Evolutionary conservation across 2,888 invertebrate genomes (phyloP).

Genomic region (Thereva unica): DNA sequence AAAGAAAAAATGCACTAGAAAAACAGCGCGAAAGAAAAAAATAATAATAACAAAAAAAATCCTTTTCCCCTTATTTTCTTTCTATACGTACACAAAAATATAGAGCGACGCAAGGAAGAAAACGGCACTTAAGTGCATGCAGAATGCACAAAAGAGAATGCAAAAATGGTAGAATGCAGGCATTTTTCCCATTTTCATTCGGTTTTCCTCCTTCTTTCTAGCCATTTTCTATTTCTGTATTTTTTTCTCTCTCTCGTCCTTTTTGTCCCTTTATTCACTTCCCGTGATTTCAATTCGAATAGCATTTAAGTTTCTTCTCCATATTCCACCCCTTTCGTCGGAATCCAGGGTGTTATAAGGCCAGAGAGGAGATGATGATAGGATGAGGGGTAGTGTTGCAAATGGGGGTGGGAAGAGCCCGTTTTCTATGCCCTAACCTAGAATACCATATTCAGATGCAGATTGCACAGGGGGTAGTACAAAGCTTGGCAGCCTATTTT

Average conservation of each 20-base stretch:
- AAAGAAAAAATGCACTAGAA: slow-evolving; percentile 13
- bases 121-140: slow-evolving; percentile 34
- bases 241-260: too few species aligned
- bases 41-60: slow-evolving; percentile 16
- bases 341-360: neutral
- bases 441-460: slow-evolving; percentile 9
- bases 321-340: neutral
- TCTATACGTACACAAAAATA: neutral
- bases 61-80: neutral
- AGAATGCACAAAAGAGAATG: slow-evolving; percentile 20
- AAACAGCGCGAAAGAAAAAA: neutral
- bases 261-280: neutral
- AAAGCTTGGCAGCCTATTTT: slow-evolving; percentile 18
- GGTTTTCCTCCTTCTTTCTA: slow-evolving; percentile 7
- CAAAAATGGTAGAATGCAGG: slow-evolving; percentile 22
- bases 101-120: slow-evolving; percentile 26
- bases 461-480: slow-evolving; percentile 7
- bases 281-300: slow-evolving; percentile 32
- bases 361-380: too few species aligned
- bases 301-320: slow-evolving; percentile 14
- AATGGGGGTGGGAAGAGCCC: too few species aligned
- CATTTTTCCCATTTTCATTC: slow-evolving; percentile 29
- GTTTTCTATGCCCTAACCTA: too few species aligned
- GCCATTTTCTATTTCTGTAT: too few species aligned
- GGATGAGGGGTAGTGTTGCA: too few species aligned